A percentile compares a stretch with the other conserved stretches of the same genome.
Evolutionary conservation across 2,888 invertebrate species (phyloP).

Genomic region (Didymodactylos carnosus): DNA sequence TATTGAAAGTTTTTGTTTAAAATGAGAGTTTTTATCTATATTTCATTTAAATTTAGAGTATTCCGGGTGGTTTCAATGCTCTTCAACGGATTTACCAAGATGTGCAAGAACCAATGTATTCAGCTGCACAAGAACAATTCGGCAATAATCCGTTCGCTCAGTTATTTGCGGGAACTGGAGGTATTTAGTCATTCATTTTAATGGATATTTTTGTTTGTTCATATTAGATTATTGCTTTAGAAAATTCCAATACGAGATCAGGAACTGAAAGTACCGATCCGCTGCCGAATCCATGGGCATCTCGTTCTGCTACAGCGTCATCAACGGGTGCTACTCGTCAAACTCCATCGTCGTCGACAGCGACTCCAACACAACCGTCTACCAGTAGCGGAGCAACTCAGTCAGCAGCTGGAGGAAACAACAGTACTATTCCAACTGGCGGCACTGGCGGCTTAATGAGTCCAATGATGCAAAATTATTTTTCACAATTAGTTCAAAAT

Average conservation of each 20-base stretch:
- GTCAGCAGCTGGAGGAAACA: no score
- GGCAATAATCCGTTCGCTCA: constrained; percentile 58
- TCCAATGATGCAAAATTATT: constrained; percentile 46
- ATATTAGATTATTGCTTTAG: neutral
- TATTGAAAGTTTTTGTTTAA: neutral
- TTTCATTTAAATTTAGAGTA: constrained; percentile 25
- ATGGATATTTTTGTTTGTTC: neutral
- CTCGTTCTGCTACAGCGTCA: constrained; percentile 21
- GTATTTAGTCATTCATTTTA: neutral
- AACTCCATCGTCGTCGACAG: neutral
- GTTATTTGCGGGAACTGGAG: constrained; percentile 19
- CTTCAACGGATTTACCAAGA: constrained; percentile 84
- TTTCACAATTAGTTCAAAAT: constrained; percentile 66
- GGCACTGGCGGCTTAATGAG: constrained; percentile 43
- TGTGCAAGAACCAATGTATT: constrained; percentile 91
- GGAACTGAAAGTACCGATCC: constrained; percentile 61
- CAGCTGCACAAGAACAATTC: constrained; percentile 70
- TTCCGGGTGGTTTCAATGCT: constrained; percentile 67
- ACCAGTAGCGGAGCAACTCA: no score
- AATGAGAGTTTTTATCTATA: neutral
- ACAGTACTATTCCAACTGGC: constrained; percentile 19
- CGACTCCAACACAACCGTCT: neutral
- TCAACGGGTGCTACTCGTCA: constrained; percentile 11
- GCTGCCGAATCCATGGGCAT: constrained; percentile 73
- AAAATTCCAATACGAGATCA: neutral